Base-by-base conservation (phyloP, 2,113 vertebrate genomes). In the Ciconia stormi region DNA sequence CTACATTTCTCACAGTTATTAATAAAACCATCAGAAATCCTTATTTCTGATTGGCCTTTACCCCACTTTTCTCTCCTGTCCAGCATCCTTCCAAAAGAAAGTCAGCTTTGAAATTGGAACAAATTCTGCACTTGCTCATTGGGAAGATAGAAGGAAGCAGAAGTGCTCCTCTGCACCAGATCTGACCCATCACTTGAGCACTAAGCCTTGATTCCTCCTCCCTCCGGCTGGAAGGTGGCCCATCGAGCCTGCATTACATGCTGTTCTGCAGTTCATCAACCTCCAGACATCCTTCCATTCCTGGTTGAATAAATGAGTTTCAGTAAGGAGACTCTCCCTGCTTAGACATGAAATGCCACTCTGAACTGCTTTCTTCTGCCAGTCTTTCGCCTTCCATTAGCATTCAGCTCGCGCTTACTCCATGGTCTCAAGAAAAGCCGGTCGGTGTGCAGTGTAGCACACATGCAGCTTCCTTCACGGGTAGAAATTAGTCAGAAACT, bases 1-100 rank as follows among this genome's bases (percentile, higher is more conserved):
- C 87, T 82, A 78, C 76, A 58, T 93, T 98, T 98, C 98, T 97
- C 98, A 98, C 93, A 82, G 93, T 89, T 97, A 97, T 91, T 96
- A 87, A 92, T 82, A 94, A 97, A 92, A 95, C 61, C 16, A 79
- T 87, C 92, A 96, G 89, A 95, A 97, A 96, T 89, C 86, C n/a
- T 95, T 90, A 90, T 74, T 84, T 88, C 67, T 76, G 21, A 78
- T 89, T 56, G 53, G 9, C 63, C 61, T 92, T 92, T 92, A 62
- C 46, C 32, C 50, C 12, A 76, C 32, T 83, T 95, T 87, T 74
- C 62, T 89, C 49, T 93, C 36, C 30, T 70, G 29, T 42, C 36
- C 85, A 59, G 29, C n/a, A 32, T 52, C 26, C 9, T 47, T 87
- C 36, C 76, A 36, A 77, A 44, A 15, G 63, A 78, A 90, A 84